These are phyloP conservation scores for Pleuronectes platessa DNA, from an alignment of 2,113 vertebrate genomes.

Conservation along the genomic window DNA sequence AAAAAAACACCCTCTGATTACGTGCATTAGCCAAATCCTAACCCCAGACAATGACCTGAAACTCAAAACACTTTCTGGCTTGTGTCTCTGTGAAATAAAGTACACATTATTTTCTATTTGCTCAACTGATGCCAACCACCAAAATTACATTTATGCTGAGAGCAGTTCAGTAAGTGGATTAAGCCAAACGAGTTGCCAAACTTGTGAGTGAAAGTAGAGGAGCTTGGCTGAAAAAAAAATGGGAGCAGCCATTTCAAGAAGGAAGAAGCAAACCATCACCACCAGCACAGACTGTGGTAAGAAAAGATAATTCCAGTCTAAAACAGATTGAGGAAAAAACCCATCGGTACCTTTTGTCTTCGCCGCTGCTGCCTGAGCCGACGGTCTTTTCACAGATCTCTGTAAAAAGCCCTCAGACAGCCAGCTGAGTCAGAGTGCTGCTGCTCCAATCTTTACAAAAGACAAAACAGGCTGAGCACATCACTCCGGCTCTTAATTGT, in stretches of 20 bases:
- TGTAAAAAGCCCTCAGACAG: neutral
- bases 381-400: conserved; percentile 12
- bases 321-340: neutral
- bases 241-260: neutral
- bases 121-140: neutral
- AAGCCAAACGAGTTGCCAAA: neutral
- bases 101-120: neutral
- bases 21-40: too few species aligned
- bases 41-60: too few species aligned
- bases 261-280: neutral
- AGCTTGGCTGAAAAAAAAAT: neutral
- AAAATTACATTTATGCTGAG: neutral
- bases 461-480: neutral
- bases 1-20: too few species aligned
- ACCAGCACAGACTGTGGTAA: neutral
- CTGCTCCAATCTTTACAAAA: neutral
- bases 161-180: neutral
- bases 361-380: neutral
- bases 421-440: neutral
- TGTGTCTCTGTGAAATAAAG: too few species aligned
- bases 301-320: neutral
- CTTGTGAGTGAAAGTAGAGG: neutral
- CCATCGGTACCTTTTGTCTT: neutral
- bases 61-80: too few species aligned
- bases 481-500: neutral